Percentiles rank a stretch among this genome's conserved stretches.
Evolutionary conservation across 2,797 vertebrate genomes (phyloP).

Genomic region (Helarctos malayanus): DNA sequence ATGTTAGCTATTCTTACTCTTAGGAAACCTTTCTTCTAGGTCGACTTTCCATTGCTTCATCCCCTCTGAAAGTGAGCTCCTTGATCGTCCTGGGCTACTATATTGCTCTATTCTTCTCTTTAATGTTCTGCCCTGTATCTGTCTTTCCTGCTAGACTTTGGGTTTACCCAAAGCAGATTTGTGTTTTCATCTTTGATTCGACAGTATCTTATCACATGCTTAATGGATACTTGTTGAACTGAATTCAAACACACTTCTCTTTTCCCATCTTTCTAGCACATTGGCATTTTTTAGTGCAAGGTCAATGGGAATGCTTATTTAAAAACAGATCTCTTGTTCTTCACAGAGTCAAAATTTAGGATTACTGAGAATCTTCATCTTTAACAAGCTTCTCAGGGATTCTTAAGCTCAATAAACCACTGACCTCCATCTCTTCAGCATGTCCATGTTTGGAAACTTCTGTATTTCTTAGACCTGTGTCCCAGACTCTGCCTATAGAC

Average conservation of each 20-base stretch:
- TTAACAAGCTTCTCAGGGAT: neutral
- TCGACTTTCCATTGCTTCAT: neutral
- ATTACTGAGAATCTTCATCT: neutral
- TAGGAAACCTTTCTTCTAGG: neutral
- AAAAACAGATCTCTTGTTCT: constrained; percentile 14
- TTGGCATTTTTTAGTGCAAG: neutral
- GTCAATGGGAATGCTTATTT: neutral
- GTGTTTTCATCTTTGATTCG: constrained; percentile 3
- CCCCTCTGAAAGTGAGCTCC: neutral
- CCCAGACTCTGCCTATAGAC: neutral
- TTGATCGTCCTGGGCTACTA: neutral
- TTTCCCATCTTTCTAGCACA: neutral
- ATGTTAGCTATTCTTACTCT: constrained; percentile 34
- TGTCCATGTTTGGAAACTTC: neutral
- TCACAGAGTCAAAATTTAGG: constrained; percentile 6
- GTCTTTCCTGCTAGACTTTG: neutral
- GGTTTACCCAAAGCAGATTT: neutral
- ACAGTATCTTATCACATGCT: neutral
- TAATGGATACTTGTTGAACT: constrained; percentile 17
- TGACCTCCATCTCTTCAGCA: neutral
- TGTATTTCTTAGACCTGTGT: neutral
- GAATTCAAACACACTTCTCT: neutral
- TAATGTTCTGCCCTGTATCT: neutral
- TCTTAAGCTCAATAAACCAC: neutral
- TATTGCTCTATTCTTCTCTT: neutral